phyloP scores from a whole-genome alignment of 2,888 invertebrate species.

The Papilio protenor region DNA sequence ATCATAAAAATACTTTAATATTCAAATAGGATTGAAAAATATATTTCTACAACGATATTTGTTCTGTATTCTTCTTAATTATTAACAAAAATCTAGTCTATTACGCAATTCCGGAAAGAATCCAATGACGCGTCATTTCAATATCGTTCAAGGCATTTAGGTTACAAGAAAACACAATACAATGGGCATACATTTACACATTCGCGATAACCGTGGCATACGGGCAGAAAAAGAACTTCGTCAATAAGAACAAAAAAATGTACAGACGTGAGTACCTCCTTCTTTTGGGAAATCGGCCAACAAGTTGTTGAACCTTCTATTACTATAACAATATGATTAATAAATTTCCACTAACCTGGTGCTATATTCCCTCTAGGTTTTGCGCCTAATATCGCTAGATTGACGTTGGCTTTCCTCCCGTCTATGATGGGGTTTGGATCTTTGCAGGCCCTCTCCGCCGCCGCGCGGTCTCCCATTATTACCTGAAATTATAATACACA shows the following conservation, averaged over 20 bases:
- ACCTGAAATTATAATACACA: constrained; percentile 87
- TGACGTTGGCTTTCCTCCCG: constrained; percentile 99
- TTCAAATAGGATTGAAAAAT: not conserved
- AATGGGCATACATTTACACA: not conserved
- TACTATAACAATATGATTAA: not conserved
- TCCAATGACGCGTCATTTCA: too few relatives aligned
- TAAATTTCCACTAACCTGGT: constrained; percentile 83
- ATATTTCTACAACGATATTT: not conserved
- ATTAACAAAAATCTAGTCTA: too few relatives aligned
- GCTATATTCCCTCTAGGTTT: constrained; percentile 96
- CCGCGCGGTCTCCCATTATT: constrained; percentile 97
- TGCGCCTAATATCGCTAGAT: constrained; percentile 98
- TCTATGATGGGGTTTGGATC: constrained; percentile 99
- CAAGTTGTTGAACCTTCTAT: not conserved
- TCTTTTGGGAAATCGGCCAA: too few relatives aligned
- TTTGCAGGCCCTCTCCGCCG: constrained; percentile 98
- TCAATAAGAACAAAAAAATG: not conserved
- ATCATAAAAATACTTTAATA: not conserved
- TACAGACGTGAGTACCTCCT: too few relatives aligned
- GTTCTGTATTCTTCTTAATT: not conserved
- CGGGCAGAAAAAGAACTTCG: not conserved
- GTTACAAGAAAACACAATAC: not conserved
- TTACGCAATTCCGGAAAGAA: too few relatives aligned
- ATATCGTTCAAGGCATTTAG: not conserved
- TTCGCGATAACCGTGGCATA: not conserved